Conservation (phyloP, 2,797 vertebrate species). For the Sebastes dallii region DNA sequence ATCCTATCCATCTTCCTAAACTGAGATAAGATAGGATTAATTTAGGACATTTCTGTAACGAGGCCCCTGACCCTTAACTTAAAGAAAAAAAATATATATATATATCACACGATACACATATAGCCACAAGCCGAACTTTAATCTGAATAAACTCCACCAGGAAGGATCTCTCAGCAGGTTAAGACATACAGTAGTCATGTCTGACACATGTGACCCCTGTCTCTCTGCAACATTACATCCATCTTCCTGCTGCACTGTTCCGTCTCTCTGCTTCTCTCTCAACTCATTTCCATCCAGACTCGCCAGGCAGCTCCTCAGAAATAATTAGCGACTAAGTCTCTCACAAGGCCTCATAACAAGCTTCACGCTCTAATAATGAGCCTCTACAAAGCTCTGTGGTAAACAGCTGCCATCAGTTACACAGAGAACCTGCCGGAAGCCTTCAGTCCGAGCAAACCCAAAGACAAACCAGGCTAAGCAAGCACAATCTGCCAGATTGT, state of each 20-base stretch:
- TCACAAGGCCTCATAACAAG: constrained; percentile 71
- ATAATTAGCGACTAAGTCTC: constrained; percentile 76
- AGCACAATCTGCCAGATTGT: constrained; percentile 42
- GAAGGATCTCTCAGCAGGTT: not conserved
- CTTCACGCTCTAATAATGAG: constrained; percentile 73
- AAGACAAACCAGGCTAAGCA: constrained; percentile 47
- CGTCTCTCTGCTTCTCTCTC: constrained; percentile 16
- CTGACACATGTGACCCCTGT: not conserved
- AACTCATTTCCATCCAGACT: constrained; percentile 46
- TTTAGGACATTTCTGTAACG: too few species aligned
- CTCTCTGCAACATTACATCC: not conserved
- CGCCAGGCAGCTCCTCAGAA: constrained; percentile 66
- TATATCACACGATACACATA: not conserved
- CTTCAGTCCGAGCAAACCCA: constrained; percentile 37
- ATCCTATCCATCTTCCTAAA: too few species aligned
- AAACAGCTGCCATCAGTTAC: constrained; percentile 71
- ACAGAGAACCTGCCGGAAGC: constrained; percentile 53
- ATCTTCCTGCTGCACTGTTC: constrained; percentile 1
- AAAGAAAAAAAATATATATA: not conserved
- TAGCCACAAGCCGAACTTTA: not conserved
- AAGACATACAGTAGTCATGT: not conserved
- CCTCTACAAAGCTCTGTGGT: constrained; percentile 56
- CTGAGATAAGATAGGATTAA: too few species aligned
- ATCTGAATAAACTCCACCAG: not conserved
- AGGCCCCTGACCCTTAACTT: too few species aligned